Conservation (phyloP, 2,113 vertebrate species). For the Elephantulus edwardii region DNA sequence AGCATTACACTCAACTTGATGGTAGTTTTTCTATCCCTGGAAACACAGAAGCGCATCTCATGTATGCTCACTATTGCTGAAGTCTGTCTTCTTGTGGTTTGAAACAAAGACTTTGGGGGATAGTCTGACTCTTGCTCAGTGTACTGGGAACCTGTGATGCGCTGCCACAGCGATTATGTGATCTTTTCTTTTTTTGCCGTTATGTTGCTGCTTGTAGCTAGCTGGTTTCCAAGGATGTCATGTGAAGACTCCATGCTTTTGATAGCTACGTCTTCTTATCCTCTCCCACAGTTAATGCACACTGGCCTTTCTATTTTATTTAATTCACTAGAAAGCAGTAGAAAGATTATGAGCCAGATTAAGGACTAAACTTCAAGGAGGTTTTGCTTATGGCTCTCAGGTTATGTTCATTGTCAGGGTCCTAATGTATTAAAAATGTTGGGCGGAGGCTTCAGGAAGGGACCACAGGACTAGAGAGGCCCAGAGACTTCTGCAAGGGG, state of each 20-base stretch:
- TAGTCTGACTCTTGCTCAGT: background rate
- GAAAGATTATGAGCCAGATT: background rate
- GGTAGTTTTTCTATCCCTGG: background rate
- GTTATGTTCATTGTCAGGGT: too few species aligned
- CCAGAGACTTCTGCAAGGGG: rapidly evolving
- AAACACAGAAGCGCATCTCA: background rate
- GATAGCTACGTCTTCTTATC: background rate
- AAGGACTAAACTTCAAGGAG: background rate
- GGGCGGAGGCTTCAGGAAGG: background rate
- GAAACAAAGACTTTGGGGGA: background rate
- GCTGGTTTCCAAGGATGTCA: background rate
- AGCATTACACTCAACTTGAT: background rate
- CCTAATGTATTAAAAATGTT: background rate
- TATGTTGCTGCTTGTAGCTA: background rate
- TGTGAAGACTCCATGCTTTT: background rate
- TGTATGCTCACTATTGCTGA: background rate
- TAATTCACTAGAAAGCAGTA: background rate
- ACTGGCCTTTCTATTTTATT: background rate
- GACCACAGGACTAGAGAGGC: background rate
- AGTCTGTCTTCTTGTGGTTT: background rate
- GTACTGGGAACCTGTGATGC: background rate
- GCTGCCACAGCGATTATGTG: background rate
- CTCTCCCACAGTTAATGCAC: background rate
- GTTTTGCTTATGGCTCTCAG: background rate
- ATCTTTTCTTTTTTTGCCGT: background rate